phyloP scores from a whole-genome alignment of 2,113 vertebrate genomes.

The Sinocyclocheilus grahami region DNA sequence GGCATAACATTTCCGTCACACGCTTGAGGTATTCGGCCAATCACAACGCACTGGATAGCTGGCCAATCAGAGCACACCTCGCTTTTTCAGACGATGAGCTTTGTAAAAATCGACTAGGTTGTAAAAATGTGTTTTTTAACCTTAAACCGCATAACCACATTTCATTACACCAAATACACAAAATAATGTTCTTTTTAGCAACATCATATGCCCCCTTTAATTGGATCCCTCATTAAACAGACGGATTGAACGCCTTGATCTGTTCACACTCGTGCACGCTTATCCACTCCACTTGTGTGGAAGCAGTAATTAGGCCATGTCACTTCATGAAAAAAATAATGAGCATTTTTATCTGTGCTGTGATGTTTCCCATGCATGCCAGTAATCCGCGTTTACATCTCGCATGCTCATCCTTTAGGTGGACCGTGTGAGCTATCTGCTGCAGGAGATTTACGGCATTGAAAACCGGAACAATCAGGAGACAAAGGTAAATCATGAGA shows the following conservation, averaged over 20 bases:
- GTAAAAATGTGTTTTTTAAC: too few relatives aligned
- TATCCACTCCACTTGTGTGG: background rate
- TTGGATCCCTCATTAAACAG: background rate
- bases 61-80: too few relatives aligned
- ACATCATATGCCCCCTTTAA: too few relatives aligned
- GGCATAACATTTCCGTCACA: too few relatives aligned
- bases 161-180: too few relatives aligned
- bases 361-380: background rate
- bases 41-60: too few relatives aligned
- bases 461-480: constrained; percentile 99
- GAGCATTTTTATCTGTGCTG: background rate
- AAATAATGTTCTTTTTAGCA: too few relatives aligned
- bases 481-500: constrained; percentile 86
- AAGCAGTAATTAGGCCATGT: background rate
- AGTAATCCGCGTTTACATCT: background rate
- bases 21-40: too few relatives aligned
- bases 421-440: constrained; percentile 95
- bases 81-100: too few relatives aligned
- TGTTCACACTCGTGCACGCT: background rate
- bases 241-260: background rate
- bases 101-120: too few relatives aligned
- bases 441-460: constrained; percentile 99
- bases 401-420: constrained; percentile 75
- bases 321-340: constrained; percentile 4
- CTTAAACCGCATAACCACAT: too few relatives aligned